Conservation (phyloP, 2,113 vertebrate genomes). For the Trachemys scripta region DNA sequence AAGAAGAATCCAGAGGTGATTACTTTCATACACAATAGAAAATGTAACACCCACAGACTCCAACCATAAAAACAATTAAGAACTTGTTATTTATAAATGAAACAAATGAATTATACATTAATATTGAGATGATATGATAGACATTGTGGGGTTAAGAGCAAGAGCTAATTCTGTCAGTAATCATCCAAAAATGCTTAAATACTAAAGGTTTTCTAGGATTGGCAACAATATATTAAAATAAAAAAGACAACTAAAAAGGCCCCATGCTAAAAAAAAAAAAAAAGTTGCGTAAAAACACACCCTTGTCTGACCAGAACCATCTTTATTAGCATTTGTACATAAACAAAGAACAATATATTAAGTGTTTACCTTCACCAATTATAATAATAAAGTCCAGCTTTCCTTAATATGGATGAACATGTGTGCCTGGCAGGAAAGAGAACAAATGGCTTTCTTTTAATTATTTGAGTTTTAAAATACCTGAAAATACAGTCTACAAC, state of each 20-base stretch:
- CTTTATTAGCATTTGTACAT: neutral
- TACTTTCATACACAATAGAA: too few species aligned
- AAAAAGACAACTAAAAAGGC: neutral
- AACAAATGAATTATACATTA: neutral
- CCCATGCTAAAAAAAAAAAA: neutral
- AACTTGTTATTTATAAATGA: neutral
- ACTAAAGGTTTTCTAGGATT: neutral
- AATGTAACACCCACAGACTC: neutral
- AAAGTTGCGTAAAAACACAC: neutral
- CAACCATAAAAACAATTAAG: neutral
- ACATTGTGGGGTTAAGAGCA: neutral
- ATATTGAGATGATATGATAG: neutral
- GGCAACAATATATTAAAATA: neutral
- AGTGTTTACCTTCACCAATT: neutral
- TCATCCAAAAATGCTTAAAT: neutral
- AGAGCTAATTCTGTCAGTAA: neutral
- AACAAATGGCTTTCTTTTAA: neutral
- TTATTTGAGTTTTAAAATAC: constrained; percentile 41
- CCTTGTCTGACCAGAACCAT: neutral
- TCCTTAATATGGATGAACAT: neutral
- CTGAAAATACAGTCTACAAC: constrained; percentile 63
- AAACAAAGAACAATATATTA: neutral
- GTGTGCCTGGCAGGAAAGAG: neutral
- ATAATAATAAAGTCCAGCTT: neutral
- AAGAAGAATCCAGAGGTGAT: neutral